Evolutionary conservation across 1,140 invertebrate species (phyloP).

Genomic region (Drosophila ironensis): DNA sequence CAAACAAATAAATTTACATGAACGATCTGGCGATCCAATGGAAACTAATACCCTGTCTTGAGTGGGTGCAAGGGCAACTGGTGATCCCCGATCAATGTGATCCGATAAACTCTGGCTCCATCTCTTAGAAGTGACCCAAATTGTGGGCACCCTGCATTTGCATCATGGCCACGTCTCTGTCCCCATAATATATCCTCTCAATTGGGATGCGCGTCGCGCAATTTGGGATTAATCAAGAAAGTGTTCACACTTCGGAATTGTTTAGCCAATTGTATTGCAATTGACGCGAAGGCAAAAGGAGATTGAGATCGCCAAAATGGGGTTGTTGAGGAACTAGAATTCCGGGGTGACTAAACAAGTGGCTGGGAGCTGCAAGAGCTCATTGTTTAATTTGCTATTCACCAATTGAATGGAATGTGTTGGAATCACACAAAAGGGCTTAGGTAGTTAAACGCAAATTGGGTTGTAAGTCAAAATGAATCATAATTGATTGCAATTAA

Average conservation of each 20-base stretch:
- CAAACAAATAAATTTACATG: slow-evolving; percentile 74
- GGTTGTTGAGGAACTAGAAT: not conserved
- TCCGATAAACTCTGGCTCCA: slow-evolving; percentile 23
- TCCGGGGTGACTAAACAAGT: slow-evolving; percentile 16
- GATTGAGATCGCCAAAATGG: slow-evolving; percentile 2
- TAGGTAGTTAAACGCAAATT: no score
- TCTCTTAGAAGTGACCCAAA: slow-evolving; percentile 33
- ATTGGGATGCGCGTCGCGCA: slow-evolving; percentile 24
- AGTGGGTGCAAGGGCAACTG: slow-evolving; percentile 37
- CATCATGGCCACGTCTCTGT: slow-evolving; percentile 7
- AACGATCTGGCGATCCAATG: slow-evolving; percentile 38
- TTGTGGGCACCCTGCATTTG: slow-evolving; percentile 14
- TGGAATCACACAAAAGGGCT: no score
- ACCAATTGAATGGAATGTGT: no score
- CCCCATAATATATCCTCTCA: slow-evolving; percentile 27
- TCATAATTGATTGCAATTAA: no score
- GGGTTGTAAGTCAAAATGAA: no score
- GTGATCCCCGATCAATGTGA: slow-evolving; percentile 32
- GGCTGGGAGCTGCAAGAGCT: not conserved
- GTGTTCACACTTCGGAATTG: slow-evolving; percentile 33
- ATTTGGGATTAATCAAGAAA: slow-evolving; percentile 42
- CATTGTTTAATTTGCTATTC: no score
- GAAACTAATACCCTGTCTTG: slow-evolving; percentile 41
- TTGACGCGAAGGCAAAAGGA: slow-evolving; percentile 15
- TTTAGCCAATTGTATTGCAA: slow-evolving; percentile 39